phyloP scores from a whole-genome alignment of 2,888 invertebrate genomes.

The Tachina grossa region DNA sequence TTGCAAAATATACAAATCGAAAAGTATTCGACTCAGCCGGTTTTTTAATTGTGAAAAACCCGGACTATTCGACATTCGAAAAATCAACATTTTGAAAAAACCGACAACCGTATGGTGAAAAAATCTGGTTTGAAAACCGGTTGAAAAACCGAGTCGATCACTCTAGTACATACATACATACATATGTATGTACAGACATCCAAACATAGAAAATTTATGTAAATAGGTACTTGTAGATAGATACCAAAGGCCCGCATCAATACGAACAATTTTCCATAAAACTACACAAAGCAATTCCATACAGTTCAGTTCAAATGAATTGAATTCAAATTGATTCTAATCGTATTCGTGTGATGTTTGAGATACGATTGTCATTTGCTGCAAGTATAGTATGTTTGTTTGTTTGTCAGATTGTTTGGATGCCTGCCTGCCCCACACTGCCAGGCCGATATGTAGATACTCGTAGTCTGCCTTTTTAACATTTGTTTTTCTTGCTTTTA shows the following conservation, averaged over 20 bases:
- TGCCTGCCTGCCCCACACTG: not conserved
- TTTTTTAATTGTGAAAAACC: too few species aligned
- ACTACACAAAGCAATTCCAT: constrained; percentile 3
- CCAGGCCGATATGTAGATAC: not conserved
- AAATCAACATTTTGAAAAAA: too few species aligned
- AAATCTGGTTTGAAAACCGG: too few species aligned
- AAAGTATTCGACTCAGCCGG: too few species aligned
- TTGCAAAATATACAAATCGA: too few species aligned
- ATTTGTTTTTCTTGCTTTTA: not conserved
- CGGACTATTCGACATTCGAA: too few species aligned
- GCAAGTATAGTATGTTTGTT: not conserved
- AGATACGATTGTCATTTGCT: not conserved
- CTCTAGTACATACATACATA: not conserved
- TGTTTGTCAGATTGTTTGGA: constrained; percentile 6
- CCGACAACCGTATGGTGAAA: too few species aligned
- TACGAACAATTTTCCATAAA: not conserved
- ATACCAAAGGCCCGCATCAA: constrained; percentile 12
- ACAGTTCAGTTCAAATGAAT: constrained; percentile 13
- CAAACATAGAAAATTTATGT: not conserved
- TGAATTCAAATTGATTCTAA: constrained; percentile 54
- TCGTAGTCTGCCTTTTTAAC: not conserved
- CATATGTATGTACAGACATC: not conserved
- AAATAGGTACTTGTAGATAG: not conserved
- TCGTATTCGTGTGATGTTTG: constrained; percentile 28
- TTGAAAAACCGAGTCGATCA: too few species aligned